Evolutionary conservation across 2,888 invertebrate species (phyloP).

Genomic region (Strigamia crassipes): DNA sequence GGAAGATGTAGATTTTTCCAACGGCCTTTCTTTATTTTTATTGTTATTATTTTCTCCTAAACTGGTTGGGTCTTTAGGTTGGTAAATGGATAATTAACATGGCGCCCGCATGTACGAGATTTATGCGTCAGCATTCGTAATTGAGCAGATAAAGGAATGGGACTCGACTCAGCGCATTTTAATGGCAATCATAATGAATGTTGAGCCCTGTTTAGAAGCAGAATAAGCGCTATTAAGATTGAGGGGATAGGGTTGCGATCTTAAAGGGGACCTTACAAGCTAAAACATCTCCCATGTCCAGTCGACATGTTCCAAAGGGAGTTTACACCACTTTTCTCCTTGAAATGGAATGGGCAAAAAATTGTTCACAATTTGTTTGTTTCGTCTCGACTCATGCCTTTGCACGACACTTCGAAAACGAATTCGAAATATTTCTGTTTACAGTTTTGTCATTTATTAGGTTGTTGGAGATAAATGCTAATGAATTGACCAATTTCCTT

Average conservation of each 20-base stretch:
- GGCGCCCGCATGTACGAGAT: constrained; percentile 33
- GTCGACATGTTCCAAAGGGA: background rate
- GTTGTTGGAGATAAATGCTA: background rate
- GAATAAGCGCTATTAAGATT: constrained; percentile 29
- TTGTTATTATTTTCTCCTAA: constrained; percentile 1
- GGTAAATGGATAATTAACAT: constrained; percentile 36
- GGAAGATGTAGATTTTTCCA: background rate
- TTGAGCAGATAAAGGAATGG: constrained; percentile 34
- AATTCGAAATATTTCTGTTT: too few species aligned
- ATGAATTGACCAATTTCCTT: constrained; percentile 6
- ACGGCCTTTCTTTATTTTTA: background rate
- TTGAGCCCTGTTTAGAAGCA: constrained; percentile 17
- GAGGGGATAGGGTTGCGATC: constrained; percentile 28
- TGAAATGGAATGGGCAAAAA: background rate
- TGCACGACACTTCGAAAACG: too few species aligned
- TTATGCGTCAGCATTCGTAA: constrained; percentile 32
- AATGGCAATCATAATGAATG: constrained; percentile 35
- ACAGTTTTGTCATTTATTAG: background rate
- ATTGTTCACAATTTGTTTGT: background rate
- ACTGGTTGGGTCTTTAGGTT: constrained; percentile 7
- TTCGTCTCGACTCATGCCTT: background rate
- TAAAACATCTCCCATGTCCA: background rate
- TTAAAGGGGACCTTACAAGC: constrained; percentile 12
- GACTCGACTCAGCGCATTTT: constrained; percentile 34
- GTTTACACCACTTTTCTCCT: background rate